These are phyloP conservation scores for Paraescarpia echinospica DNA, from an alignment of 1,140 invertebrate species.

Conservation along the genomic window DNA sequence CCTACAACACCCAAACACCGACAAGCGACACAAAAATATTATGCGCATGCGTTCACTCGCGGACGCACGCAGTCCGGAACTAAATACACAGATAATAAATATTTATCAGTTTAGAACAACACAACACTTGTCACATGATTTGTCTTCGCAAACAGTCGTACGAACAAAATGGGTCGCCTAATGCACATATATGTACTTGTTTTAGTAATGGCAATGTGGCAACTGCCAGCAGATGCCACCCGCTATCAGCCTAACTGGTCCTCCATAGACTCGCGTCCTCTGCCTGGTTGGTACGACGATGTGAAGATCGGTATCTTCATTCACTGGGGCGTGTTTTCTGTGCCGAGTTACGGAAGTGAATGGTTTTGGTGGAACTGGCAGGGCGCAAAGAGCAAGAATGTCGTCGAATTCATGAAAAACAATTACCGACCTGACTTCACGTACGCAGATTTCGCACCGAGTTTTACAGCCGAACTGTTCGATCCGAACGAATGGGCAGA, in stretches of 20 bases:
- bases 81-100: background rate
- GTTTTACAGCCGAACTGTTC: constrained; percentile 50
- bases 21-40: too few species aligned
- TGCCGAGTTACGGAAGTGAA: constrained; percentile 47
- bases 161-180: background rate
- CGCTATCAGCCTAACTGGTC: constrained; percentile 47
- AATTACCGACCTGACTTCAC: constrained; percentile 51
- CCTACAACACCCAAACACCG: too few species aligned
- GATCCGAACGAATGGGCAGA: constrained; percentile 49
- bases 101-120: background rate
- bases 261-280: constrained; percentile 54
- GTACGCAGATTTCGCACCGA: constrained; percentile 50
- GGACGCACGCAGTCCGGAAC: background rate
- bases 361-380: constrained; percentile 53
- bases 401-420: constrained; percentile 44
- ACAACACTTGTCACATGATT: background rate
- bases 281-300: constrained; percentile 58
- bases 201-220: background rate
- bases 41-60: too few species aligned
- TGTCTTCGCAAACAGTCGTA: background rate
- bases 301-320: constrained; percentile 60
- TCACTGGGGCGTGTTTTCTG: constrained; percentile 59
- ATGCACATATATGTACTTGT: background rate
- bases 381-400: background rate
- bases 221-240: background rate